Evolutionary conservation across 1,140 invertebrate genomes (phyloP).

Genomic region (Zaprionus inermis): DNA sequence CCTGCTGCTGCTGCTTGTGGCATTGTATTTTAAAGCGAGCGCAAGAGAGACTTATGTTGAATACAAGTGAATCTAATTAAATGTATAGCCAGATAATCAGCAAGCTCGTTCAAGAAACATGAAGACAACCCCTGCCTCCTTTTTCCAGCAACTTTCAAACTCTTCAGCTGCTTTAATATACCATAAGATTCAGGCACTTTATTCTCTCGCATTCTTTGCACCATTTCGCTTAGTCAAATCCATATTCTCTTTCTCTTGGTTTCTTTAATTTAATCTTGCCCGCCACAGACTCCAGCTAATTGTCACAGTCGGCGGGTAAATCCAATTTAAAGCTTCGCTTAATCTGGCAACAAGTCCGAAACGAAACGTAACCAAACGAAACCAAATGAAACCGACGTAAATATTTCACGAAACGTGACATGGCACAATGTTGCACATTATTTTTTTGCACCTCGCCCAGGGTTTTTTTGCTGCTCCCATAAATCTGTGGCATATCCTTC

Average conservation of each 20-base stretch:
- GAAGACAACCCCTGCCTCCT: not conserved
- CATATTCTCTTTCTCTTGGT: not conserved
- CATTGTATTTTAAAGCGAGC: not conserved
- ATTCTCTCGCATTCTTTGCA: not conserved
- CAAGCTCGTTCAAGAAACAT: not conserved
- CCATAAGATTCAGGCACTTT: not conserved
- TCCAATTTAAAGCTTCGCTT: slow-evolving; percentile 26
- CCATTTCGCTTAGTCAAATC: not conserved
- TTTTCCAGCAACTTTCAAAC: not conserved
- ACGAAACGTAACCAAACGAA: not conserved
- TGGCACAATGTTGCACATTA: slow-evolving; percentile 14
- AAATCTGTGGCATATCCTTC: slow-evolving; percentile 43
- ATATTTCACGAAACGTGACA: slow-evolving; percentile 22
- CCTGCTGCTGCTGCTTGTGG: not conserved
- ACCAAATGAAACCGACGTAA: slow-evolving; percentile 15
- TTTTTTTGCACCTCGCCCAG: slow-evolving; percentile 16
- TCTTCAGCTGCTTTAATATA: not conserved
- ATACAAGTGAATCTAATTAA: not conserved
- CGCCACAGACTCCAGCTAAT: slow-evolving; percentile 2
- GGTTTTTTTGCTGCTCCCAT: slow-evolving; percentile 38
- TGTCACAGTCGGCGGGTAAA: slow-evolving; percentile 14
- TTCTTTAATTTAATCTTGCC: slow-evolving; percentile 7
- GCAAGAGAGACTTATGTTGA: not conserved
- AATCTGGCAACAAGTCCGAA: slow-evolving; percentile 22
- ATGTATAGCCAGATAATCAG: not conserved